Base-by-base conservation (phyloP, 2,888 invertebrate genomes). In the Calameuta pallipes region DNA sequence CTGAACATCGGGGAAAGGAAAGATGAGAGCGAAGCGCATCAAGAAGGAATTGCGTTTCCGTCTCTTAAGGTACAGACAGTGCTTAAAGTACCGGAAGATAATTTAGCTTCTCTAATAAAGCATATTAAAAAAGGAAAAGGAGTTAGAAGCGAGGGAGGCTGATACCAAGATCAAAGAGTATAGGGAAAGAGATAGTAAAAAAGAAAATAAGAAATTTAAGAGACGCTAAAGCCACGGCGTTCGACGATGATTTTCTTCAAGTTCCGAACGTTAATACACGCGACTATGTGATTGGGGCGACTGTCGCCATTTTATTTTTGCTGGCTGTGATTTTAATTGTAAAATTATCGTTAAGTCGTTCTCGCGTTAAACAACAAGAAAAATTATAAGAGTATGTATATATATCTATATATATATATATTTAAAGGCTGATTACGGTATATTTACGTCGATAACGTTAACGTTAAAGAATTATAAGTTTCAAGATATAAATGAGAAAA, bases 21-120 rank as follows among this genome's bases (percentile, higher is more conserved):
- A 86, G 81, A 86, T 87, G 86, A 86, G 84, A 83, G 84, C 85
- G 80, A 88, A 87, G 83, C 86, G 86, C 74, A 83, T 86, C 78
- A 83, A 83, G 79, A 83, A 86, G 81, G 83, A 85, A 77, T 82
- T 86, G 81, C 85, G 85, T 76, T 87, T 88, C 83, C 83, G 88
- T 85, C 84, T 88, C 84, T 83, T 87, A 79, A 85, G 85, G 82
- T 87, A 87, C 83, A 85, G 86, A 80, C 84, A 86, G 79, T 87
- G 84, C 83, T 85, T 83, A 80, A 85, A 84, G 81, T 87, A 85
- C 81, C 83, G 89, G 71, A 87, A 88, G 81, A 89, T 88, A 82
- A 85, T 87, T 82, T 88, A 83, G 80, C 73, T 75, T 71, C 4
- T 35, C 13, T 37, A 31, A 75, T 31, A 68, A 75, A 75, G 34